These are phyloP conservation scores for Eulemur coronatus DNA, from an alignment of 2,797 vertebrate species.

Conservation along the genomic window DNA sequence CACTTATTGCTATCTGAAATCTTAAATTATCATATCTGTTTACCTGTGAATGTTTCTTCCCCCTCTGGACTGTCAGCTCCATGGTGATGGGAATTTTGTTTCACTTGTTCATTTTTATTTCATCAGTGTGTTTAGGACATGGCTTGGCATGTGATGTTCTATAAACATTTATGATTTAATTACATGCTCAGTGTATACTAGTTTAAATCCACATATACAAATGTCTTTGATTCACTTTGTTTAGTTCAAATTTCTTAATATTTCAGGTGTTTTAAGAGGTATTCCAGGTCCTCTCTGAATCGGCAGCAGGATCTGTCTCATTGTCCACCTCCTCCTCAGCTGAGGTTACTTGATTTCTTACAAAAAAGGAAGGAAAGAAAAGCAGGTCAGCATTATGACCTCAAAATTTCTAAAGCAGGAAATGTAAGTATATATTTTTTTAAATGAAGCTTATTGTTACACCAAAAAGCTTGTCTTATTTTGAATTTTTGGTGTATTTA, in stretches of 20 bases:
- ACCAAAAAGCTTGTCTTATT: background rate
- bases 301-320: constrained; percentile 95
- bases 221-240: background rate
- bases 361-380: constrained; percentile 97
- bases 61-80: background rate
- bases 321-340: constrained; percentile 92
- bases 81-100: background rate
- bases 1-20: background rate
- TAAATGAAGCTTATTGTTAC: background rate
- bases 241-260: constrained; percentile 26
- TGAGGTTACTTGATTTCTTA: constrained; percentile 95
- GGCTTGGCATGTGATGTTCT: background rate
- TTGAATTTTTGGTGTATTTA: constrained; percentile 1
- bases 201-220: background rate
- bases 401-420: constrained; percentile 98
- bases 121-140: background rate
- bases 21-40: background rate
- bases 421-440: constrained; percentile 87
- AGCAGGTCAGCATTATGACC: constrained; percentile 92
- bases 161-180: background rate
- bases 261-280: constrained; percentile 94
- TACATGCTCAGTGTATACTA: background rate
- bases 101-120: constrained; percentile 18
- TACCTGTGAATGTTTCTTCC: background rate
- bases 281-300: constrained; percentile 95